These are phyloP conservation scores for Apus apus DNA, from an alignment of 2,113 vertebrate genomes.

Conservation along the genomic window DNA sequence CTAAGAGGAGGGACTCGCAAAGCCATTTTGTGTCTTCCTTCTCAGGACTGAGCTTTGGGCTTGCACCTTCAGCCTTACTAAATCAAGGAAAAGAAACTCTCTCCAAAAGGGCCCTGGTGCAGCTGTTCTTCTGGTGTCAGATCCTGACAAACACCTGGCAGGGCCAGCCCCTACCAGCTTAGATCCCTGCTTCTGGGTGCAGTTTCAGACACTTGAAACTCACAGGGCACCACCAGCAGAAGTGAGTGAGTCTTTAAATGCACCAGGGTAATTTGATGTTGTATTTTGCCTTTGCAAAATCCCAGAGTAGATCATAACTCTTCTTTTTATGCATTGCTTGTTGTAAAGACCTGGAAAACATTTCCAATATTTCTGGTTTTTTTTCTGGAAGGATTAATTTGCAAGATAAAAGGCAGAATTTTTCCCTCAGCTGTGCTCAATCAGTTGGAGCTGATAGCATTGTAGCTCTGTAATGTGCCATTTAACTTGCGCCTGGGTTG, in stretches of 20 bases:
- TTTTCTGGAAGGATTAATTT: not conserved
- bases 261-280: not conserved
- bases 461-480: not conserved
- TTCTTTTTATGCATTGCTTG: not conserved
- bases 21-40: not conserved
- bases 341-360: not conserved
- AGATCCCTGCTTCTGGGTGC: not conserved
- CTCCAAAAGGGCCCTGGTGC: fast-evolving
- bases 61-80: not conserved
- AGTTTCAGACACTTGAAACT: not conserved
- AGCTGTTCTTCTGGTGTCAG: not conserved
- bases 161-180: not conserved
- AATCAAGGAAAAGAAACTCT: not conserved
- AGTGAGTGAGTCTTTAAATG: fast-evolving
- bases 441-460: fast-evolving
- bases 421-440: not conserved
- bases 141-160: not conserved
- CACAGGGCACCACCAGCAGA: not conserved
- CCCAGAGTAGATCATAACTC: fast-evolving
- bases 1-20: not conserved
- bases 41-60: not conserved
- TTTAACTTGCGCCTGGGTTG: not conserved
- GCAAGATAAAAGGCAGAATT: not conserved
- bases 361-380: not conserved
- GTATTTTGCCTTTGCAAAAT: not conserved